These are phyloP conservation scores for Papilio machaon DNA, from an alignment of 1,140 invertebrate species.

Conservation along the genomic window DNA sequence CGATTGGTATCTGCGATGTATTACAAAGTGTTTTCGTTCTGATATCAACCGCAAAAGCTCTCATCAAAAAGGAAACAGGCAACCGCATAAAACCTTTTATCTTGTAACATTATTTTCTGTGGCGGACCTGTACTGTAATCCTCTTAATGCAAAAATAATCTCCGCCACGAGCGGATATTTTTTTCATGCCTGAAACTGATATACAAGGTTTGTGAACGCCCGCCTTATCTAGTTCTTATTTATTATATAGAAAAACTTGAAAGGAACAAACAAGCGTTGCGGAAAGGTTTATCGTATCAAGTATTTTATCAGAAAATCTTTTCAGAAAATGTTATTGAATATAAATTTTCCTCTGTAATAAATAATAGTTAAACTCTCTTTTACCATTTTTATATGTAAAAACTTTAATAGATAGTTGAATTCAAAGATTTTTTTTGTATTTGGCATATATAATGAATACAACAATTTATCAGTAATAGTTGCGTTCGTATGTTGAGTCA, in stretches of 20 bases:
- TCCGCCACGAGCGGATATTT: neutral
- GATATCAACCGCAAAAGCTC: constrained; percentile 29
- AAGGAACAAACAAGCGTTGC: neutral
- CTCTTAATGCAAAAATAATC: constrained; percentile 34
- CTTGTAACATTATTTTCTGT: constrained; percentile 18
- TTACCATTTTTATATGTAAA: no score
- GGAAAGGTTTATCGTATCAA: neutral
- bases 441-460: no score
- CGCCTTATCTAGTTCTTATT: neutral
- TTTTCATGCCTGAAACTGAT: constrained; percentile 20
- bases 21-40: neutral
- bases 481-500: no score
- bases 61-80: constrained; percentile 27
- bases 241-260: constrained; percentile 18
- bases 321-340: neutral
- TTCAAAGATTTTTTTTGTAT: no score
- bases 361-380: neutral
- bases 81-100: constrained; percentile 30
- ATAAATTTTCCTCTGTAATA: neutral
- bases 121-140: constrained; percentile 24
- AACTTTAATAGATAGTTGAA: no score
- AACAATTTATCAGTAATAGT: no score
- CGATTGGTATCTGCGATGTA: neutral
- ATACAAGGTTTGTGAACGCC: neutral
- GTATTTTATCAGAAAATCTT: neutral